These are phyloP conservation scores for Calliphora vicina DNA, from an alignment of 1,140 invertebrate genomes.

Conservation along the genomic window DNA sequence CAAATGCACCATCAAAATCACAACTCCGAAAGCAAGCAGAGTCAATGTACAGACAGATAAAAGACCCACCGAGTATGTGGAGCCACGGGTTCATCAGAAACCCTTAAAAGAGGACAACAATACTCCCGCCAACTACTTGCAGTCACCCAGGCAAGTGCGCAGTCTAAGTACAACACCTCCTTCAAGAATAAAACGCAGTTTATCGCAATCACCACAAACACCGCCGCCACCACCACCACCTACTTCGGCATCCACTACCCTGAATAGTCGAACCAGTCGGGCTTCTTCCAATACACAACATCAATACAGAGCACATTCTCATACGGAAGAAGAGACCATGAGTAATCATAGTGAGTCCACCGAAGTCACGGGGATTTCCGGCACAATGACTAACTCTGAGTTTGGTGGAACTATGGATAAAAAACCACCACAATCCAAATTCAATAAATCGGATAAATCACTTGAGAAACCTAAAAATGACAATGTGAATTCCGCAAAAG, in stretches of 20 bases:
- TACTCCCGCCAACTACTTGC: background rate
- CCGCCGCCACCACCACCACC: slow-evolving; percentile 46
- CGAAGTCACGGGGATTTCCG: slow-evolving; percentile 56
- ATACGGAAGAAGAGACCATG: slow-evolving; percentile 50
- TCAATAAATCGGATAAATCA: slow-evolving; percentile 43
- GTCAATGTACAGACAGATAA: background rate
- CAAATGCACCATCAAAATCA: slow-evolving; percentile 56
- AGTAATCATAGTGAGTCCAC: slow-evolving; percentile 60
- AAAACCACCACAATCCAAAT: slow-evolving; percentile 47
- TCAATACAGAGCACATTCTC: slow-evolving; percentile 21
- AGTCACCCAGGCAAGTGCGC: background rate
- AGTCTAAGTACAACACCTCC: slow-evolving; percentile 26
- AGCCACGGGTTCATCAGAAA: background rate
- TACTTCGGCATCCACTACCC: slow-evolving; percentile 37
- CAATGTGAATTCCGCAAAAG: background rate
- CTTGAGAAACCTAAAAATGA: slow-evolving; percentile 31
- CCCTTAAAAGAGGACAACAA: background rate
- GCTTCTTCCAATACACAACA: slow-evolving; percentile 24
- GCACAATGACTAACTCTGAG: slow-evolving; percentile 49
- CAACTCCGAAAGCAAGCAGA: slow-evolving; percentile 44
- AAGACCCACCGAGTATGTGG: slow-evolving; percentile 23
- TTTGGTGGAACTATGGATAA: slow-evolving; percentile 54
- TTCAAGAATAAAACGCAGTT: slow-evolving; percentile 30
- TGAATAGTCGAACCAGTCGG: slow-evolving; percentile 39
- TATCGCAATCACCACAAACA: slow-evolving; percentile 46